phyloP scores from a whole-genome alignment of 2,888 invertebrate genomes.

The Drosophila falleni region DNA sequence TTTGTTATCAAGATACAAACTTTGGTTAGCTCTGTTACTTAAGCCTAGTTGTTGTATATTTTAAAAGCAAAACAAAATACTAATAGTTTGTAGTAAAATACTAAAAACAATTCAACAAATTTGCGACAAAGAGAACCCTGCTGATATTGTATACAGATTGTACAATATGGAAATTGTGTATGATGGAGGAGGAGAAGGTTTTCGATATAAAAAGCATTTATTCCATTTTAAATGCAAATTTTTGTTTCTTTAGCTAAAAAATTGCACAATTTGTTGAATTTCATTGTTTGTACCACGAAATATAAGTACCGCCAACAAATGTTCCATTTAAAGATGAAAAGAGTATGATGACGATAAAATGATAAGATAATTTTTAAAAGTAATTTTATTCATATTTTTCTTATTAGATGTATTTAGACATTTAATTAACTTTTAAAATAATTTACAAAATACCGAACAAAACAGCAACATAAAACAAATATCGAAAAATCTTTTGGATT shows the following conservation, averaged over 20 bases:
- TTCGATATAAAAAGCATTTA: slow-evolving; percentile 76
- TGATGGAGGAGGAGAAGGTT: slow-evolving; percentile 38
- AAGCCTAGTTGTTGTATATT: slow-evolving; percentile 49
- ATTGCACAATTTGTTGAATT: slow-evolving; percentile 60
- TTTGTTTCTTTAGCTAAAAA: slow-evolving; percentile 51
- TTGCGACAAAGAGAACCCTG: slow-evolving; percentile 41
- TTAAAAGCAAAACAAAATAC: slow-evolving; percentile 32
- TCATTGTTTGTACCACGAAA: slow-evolving; percentile 38
- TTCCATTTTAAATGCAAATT: slow-evolving; percentile 78
- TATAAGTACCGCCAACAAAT: slow-evolving; percentile 73
- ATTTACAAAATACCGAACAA: slow-evolving; percentile 26
- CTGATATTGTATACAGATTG: slow-evolving; percentile 13
- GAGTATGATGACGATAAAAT: slow-evolving; percentile 70
- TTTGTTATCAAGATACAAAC: slow-evolving; percentile 45
- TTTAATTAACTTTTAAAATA: slow-evolving; percentile 60
- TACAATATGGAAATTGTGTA: slow-evolving; percentile 28
- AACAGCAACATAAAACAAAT: slow-evolving; percentile 23
- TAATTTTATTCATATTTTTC: slow-evolving; percentile 52
- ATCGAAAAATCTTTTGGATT: slow-evolving; percentile 58
- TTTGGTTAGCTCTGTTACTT: slow-evolving; percentile 47
- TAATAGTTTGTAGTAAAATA: slow-evolving; percentile 52
- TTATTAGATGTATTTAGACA: slow-evolving; percentile 74
- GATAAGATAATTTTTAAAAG: slow-evolving; percentile 18
- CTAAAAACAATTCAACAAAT: slow-evolving; percentile 57
- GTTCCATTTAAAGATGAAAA: slow-evolving; percentile 74